Percentiles rank a stretch among this genome's conserved stretches.
phyloP scores from a whole-genome alignment of 2,888 invertebrate species.

The Flexamia atlantica region DNA sequence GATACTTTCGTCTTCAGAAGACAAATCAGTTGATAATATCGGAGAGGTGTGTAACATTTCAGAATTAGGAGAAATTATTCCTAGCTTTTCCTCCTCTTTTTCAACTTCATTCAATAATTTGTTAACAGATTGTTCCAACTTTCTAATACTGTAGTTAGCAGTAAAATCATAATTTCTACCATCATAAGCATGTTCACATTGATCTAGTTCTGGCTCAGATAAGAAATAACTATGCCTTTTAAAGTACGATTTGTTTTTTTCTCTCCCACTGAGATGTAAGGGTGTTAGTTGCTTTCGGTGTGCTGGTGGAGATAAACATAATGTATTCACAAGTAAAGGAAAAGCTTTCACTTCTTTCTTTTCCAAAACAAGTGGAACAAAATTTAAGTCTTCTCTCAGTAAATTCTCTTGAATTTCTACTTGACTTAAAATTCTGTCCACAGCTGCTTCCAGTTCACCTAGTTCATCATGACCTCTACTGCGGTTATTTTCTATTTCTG shows the following conservation, averaged over 20 bases:
- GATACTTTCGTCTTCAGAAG: conserved; percentile 47
- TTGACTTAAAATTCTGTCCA: conserved; percentile 75
- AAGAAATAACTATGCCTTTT: background rate
- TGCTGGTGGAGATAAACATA: conserved; percentile 56
- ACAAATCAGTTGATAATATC: conserved; percentile 29
- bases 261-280: background rate
- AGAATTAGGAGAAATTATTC: background rate
- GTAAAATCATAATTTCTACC: background rate
- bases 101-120: conserved; percentile 66
- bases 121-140: conserved; percentile 67
- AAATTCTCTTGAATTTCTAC: conserved; percentile 74
- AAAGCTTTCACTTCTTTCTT: conserved; percentile 62
- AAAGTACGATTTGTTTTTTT: background rate
- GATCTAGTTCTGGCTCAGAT: background rate
- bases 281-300: conserved; percentile 1
- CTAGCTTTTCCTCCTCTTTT: conserved; percentile 64
- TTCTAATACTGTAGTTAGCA: conserved; percentile 61
- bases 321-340: conserved; percentile 62
- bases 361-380: conserved; percentile 65
- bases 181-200: background rate
- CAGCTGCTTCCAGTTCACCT: conserved; percentile 74
- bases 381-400: conserved; percentile 72
- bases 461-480: conserved; percentile 66
- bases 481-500: background rate
- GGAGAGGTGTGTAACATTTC: background rate